phyloP scores from a whole-genome alignment of 2,113 vertebrate genomes.

The Lycocorax pyrrhopterus region DNA sequence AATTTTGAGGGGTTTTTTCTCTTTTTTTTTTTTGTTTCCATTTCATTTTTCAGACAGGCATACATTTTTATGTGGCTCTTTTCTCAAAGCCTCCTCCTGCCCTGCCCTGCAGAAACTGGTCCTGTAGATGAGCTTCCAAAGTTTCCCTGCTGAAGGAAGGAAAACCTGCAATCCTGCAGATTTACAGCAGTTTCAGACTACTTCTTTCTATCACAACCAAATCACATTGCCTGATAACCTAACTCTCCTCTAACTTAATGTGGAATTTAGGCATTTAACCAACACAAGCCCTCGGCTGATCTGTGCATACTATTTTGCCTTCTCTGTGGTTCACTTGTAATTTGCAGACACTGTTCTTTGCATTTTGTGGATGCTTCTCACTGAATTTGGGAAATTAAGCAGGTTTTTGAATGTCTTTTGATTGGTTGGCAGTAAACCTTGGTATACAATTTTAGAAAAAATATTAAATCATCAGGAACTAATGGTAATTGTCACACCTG shows the following conservation, averaged over 20 bases:
- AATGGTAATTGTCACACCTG: neutral
- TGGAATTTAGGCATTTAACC: slow-evolving; percentile 21
- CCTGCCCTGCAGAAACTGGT: neutral
- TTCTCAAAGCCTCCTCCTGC: neutral
- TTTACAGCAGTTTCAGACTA: slow-evolving; percentile 32
- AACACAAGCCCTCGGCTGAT: neutral
- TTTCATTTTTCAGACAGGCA: neutral
- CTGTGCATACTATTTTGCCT: neutral
- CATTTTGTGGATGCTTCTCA: slow-evolving; percentile 6
- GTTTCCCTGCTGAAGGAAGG: neutral
- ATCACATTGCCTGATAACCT: neutral
- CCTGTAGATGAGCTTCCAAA: slow-evolving; percentile 11
- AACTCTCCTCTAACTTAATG: neutral
- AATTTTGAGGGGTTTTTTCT: neutral
- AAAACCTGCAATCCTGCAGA: neutral
- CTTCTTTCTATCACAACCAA: neutral
- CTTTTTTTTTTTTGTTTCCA: neutral
- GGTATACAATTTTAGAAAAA: neutral
- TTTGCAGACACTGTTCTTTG: neutral
- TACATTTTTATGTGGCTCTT: neutral
- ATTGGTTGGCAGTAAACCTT: neutral
- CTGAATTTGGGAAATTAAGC: neutral
- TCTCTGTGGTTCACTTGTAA: neutral
- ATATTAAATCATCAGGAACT: neutral
- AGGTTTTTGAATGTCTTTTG: neutral